phyloP scores from a whole-genome alignment of 2,888 invertebrate species.

The Theretra japonica region DNA sequence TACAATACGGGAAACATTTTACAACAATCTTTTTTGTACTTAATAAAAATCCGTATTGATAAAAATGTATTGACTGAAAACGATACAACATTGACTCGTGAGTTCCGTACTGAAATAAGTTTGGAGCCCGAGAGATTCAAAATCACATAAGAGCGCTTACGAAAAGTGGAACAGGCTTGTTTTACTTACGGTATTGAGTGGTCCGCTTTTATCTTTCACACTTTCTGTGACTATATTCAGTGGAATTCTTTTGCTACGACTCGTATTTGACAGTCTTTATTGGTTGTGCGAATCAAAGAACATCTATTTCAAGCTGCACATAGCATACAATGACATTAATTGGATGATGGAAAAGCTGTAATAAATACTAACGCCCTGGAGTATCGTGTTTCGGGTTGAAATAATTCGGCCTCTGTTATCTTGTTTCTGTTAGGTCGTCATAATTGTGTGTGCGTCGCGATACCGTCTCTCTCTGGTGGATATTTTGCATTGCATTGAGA shows the following conservation, averaged over 20 bases:
- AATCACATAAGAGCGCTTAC: constrained; percentile 59
- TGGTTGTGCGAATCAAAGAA: neutral
- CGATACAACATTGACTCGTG: constrained; percentile 38
- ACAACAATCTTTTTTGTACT: neutral
- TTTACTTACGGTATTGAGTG: constrained; percentile 43
- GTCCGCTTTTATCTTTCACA: constrained; percentile 34
- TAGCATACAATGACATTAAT: too few species aligned
- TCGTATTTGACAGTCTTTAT: neutral
- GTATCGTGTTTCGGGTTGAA: too few species aligned
- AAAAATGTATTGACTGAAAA: constrained; percentile 32
- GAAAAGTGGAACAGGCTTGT: constrained; percentile 53
- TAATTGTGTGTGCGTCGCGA: too few species aligned
- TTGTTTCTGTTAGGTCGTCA: too few species aligned
- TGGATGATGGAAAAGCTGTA: too few species aligned
- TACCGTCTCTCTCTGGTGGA: too few species aligned
- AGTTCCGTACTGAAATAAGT: constrained; percentile 60
- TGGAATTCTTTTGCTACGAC: neutral
- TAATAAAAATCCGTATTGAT: neutral
- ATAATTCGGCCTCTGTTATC: too few species aligned
- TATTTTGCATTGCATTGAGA: too few species aligned
- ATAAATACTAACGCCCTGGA: too few species aligned
- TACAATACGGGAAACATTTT: neutral
- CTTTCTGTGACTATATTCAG: constrained; percentile 31
- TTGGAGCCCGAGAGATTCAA: constrained; percentile 52
- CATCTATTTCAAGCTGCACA: too few species aligned